These are phyloP conservation scores for Caenorhabditis remanei DNA, from an alignment of 1,140 invertebrate species.

Conservation along the genomic window DNA sequence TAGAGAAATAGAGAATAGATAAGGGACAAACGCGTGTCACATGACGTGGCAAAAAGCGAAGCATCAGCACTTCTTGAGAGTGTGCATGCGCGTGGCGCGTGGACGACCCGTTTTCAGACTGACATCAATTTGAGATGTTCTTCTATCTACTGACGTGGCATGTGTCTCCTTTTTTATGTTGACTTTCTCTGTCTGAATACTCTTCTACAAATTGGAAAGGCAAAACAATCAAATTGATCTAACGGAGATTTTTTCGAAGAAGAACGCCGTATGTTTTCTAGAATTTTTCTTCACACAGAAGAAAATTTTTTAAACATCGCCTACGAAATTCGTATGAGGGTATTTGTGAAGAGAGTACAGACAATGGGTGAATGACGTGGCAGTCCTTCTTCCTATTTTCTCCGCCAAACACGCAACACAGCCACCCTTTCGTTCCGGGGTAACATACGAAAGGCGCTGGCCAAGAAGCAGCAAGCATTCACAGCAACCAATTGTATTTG, in stretches of 20 bases:
- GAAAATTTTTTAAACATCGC: too few relatives aligned
- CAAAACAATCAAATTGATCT: too few relatives aligned
- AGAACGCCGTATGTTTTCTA: too few relatives aligned
- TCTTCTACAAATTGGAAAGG: too few relatives aligned
- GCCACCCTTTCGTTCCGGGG: conserved; percentile 29
- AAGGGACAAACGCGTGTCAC: conserved; percentile 51
- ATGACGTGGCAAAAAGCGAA: conserved; percentile 50
- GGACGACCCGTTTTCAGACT: conserved; percentile 45
- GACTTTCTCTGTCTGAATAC: too few relatives aligned
- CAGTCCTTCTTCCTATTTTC: conserved; percentile 7
- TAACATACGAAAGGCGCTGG: conserved; percentile 24
- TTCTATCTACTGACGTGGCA: background rate
- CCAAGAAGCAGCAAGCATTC: background rate
- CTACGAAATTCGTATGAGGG: too few relatives aligned
- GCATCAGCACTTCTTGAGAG: conserved; percentile 49
- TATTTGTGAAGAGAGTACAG: background rate
- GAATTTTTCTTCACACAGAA: too few relatives aligned
- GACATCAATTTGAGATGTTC: background rate
- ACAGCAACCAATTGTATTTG: conserved; percentile 12
- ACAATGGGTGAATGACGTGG: conserved; percentile 25
- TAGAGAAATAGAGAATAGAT: conserved; percentile 50
- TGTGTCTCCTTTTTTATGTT: background rate
- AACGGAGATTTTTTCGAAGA: too few relatives aligned
- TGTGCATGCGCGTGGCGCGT: conserved; percentile 43
- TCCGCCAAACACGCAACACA: background rate